Conservation (phyloP, 2,113 vertebrate species). For the Lagenorhynchus albirostris region DNA sequence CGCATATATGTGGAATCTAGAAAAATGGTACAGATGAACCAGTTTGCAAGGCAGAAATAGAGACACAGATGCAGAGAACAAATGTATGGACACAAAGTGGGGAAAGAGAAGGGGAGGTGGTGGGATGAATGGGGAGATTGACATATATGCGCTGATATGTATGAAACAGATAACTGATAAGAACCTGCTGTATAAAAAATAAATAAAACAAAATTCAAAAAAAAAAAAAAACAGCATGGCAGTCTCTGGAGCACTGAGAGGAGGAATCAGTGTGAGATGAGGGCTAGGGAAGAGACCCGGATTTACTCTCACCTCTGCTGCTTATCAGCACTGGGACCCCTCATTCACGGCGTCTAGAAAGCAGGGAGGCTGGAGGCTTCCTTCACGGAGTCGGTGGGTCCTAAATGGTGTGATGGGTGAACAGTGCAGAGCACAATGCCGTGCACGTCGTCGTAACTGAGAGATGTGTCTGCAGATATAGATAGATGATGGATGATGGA, state of each 20-base stretch:
- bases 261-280: rapidly evolving
- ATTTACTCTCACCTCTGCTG: neutral
- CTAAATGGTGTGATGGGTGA: too few relatives aligned
- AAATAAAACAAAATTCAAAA: too few relatives aligned
- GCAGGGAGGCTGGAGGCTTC: neutral
- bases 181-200: too few relatives aligned
- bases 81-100: too few relatives aligned
- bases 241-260: neutral
- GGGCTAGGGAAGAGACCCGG: neutral
- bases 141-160: too few relatives aligned
- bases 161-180: too few relatives aligned
- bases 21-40: too few relatives aligned
- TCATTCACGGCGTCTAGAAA: rapidly evolving
- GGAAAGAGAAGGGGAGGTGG: too few relatives aligned
- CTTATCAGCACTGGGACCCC: neutral
- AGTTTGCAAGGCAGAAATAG: too few relatives aligned
- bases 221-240: rapidly evolving
- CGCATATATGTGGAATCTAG: too few relatives aligned
- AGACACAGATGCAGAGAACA: too few relatives aligned
- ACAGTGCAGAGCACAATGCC: rapidly evolving
- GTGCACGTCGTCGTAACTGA: neutral
- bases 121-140: too few relatives aligned
- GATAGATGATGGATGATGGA: neutral
- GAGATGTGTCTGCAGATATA: neutral
- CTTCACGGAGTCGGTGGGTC: neutral